phyloP scores from a whole-genome alignment of 2,797 vertebrate genomes.

The Octomys mimax region DNA sequence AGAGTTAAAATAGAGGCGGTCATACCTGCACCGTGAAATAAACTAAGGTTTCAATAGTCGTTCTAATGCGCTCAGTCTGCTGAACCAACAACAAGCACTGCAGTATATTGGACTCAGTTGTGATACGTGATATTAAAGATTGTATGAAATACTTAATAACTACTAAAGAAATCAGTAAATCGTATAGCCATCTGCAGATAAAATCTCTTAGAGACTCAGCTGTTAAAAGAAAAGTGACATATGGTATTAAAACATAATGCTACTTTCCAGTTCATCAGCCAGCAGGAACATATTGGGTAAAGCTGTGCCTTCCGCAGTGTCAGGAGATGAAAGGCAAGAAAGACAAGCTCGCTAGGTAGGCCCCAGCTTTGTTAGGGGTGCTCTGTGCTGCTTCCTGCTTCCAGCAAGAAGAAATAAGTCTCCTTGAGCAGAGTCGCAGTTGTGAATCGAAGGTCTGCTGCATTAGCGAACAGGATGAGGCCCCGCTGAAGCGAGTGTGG shows the following conservation, averaged over 20 bases:
- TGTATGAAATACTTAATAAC: slow-evolving; percentile 60
- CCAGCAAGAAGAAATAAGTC: not conserved
- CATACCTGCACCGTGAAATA: not conserved
- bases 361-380: not conserved
- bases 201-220: slow-evolving; percentile 66
- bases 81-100: not conserved
- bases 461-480: not conserved
- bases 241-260: slow-evolving; percentile 2
- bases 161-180: slow-evolving; percentile 53
- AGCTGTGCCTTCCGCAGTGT: not conserved
- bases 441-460: not conserved
- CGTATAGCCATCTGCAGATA: slow-evolving; percentile 66
- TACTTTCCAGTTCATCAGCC: slow-evolving; percentile 18
- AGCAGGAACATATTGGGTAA: not conserved
- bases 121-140: slow-evolving; percentile 44
- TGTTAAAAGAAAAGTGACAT: slow-evolving; percentile 77
- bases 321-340: not conserved
- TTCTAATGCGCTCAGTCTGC: not conserved
- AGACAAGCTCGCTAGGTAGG: not conserved
- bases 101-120: not conserved
- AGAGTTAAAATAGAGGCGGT: slow-evolving; percentile 51
- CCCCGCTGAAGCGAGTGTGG: not conserved
- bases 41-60: not conserved
- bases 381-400: not conserved
- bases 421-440: not conserved